phyloP scores from a whole-genome alignment of 2,888 invertebrate species.

The Dascillus cervinus region DNA sequence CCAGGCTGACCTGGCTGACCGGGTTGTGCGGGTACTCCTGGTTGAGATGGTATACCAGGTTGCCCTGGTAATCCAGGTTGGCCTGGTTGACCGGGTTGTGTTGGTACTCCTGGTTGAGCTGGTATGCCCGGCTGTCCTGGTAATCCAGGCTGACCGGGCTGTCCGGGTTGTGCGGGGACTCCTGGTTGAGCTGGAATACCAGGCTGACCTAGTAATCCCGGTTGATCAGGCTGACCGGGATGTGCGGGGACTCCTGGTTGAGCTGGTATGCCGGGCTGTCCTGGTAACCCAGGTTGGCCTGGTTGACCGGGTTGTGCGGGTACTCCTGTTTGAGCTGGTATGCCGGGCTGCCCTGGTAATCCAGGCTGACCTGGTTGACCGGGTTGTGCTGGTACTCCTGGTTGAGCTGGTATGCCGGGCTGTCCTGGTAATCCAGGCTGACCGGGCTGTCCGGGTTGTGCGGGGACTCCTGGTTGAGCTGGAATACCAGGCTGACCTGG shows the following conservation, averaged over 20 bases:
- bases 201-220: slow-evolving; percentile 12
- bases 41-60: slow-evolving; percentile 30
- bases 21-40: slow-evolving; percentile 4
- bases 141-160: slow-evolving; percentile 3
- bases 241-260: slow-evolving; percentile 9
- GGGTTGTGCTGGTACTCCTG: slow-evolving; percentile 9
- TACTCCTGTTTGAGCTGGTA: background rate
- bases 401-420: slow-evolving; percentile 9
- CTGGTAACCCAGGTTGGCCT: slow-evolving; percentile 5
- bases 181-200: slow-evolving; percentile 10
- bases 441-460: slow-evolving; percentile 49
- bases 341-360: slow-evolving; percentile 23
- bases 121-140: background rate
- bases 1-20: slow-evolving; percentile 22
- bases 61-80: slow-evolving; percentile 10
- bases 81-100: slow-evolving; percentile 26
- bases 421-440: slow-evolving; percentile 26
- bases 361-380: slow-evolving; percentile 14
- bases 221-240: slow-evolving; percentile 10
- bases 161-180: slow-evolving; percentile 1
- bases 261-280: slow-evolving; percentile 7
- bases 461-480: slow-evolving; percentile 36
- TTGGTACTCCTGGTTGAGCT: slow-evolving; percentile 41
- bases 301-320: slow-evolving; percentile 11
- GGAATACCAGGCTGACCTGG: background rate